Percentiles rank a stretch among this genome's conserved stretches.
Evolutionary conservation across 2,797 vertebrate species (phyloP).

Genomic region (Arnoldichthys spilopterus): DNA sequence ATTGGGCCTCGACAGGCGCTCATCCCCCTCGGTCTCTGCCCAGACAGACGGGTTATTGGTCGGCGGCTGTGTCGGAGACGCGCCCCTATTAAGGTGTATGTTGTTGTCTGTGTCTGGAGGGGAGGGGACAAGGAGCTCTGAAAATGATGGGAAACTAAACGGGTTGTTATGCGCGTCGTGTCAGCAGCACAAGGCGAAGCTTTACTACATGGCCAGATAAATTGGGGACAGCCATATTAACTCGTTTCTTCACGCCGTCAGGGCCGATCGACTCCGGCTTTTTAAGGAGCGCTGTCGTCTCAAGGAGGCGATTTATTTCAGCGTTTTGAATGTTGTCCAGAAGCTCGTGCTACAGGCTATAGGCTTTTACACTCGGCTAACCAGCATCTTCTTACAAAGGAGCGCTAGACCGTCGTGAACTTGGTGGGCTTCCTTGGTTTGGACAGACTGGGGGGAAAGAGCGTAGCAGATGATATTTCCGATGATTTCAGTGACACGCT

Average conservation of each 20-base stretch:
- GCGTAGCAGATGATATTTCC: conserved; percentile 1
- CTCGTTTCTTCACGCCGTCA: conserved; percentile 55
- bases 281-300: conserved; percentile 42
- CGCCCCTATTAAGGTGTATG: conserved; percentile 75
- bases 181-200: conserved; percentile 62
- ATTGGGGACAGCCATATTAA: conserved; percentile 70
- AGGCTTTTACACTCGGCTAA: conserved; percentile 11
- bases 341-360: neutral
- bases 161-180: conserved; percentile 69
- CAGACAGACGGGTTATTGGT: conserved; percentile 75
- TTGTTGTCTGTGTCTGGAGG: conserved; percentile 82
- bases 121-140: conserved; percentile 71
- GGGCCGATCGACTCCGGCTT: conserved; percentile 46
- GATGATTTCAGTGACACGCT: neutral
- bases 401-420: conserved; percentile 23
- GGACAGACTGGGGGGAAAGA: neutral
- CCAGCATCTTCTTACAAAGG: neutral
- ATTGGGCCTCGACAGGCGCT: conserved; percentile 80
- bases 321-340: conserved; percentile 27
- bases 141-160: conserved; percentile 69
- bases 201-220: conserved; percentile 66
- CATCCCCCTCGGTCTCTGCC: conserved; percentile 69
- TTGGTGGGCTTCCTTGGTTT: neutral
- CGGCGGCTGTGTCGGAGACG: conserved; percentile 69
- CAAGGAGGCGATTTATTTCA: conserved; percentile 14